Evolutionary conservation across 2,888 invertebrate genomes (phyloP), one percentile per base, ranked within the genome.

Genomic region (Andrena fulva): DNA sequence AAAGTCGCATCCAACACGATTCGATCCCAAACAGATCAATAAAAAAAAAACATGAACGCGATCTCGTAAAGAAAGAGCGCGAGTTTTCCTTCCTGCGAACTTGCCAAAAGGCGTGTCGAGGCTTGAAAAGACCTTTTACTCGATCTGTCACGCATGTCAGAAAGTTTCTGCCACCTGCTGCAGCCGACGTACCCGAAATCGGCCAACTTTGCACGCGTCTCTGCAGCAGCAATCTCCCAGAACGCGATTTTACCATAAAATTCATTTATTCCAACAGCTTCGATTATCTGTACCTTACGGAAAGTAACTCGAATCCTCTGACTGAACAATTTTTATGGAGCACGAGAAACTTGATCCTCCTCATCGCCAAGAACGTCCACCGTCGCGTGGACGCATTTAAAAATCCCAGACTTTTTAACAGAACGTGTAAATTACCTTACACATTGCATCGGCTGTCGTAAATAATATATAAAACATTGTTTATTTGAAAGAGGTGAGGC

Each of bases 71-170:
- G n/a, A 52, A 70, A 16, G 20, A 20, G 20, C 54, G 20, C 52
- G 16, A 24, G 20, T n/a, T 29, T 52, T 50, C 24, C 54, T 33
- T 48, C 20, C 35, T 59, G 20, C 29, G 12, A 31, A 68, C 59
- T 59, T 48, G 59, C 24, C 27, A 63, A 56, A 29, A 24, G 62
- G 33, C 10, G 42, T 5, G 35, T 54, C 54, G 42, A 16, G 31
- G 63, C 42, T 48, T 6, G 42, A 72, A 31, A 20, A 20, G 62
- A 54, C 24, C 42, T 54, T 63, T 54, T 71, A 72, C 56, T 59
- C 42, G 72, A 77, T 77, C 56, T 33, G 64, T 8, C 48, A 31
- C n/a, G 10, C 8, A n/a, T 63, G 33, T 48, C 54, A 72, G 24
- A 63, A 71, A 72, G 31, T 77, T 63, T 64, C 70, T 52, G 60